Evolutionary conservation across 1,140 invertebrate genomes (phyloP).

Genomic region (Hylaeus anthracinus): DNA sequence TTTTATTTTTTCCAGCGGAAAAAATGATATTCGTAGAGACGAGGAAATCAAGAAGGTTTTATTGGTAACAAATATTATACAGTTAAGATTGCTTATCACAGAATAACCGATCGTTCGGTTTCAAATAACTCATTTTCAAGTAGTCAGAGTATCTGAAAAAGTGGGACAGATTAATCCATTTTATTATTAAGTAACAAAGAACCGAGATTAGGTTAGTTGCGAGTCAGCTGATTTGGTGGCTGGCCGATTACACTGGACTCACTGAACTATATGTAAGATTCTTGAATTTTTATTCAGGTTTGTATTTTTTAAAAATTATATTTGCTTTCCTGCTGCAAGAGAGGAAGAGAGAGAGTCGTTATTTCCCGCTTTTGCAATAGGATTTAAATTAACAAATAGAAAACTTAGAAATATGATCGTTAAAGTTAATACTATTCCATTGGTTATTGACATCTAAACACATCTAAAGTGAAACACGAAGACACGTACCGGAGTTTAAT

Average conservation of each 20-base stretch:
- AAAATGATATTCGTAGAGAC: too few relatives aligned
- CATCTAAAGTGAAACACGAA: neutral
- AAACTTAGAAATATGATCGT: neutral
- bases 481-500: neutral
- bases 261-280: neutral
- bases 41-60: neutral
- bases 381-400: conserved; percentile 13
- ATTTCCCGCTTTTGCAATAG: neutral
- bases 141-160: neutral
- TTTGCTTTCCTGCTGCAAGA: neutral
- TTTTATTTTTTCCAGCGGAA: neutral
- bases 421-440: neutral
- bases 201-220: conserved; percentile 10
- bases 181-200: conserved; percentile 1
- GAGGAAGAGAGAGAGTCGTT: neutral
- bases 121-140: conserved; percentile 1
- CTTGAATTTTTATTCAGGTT: conserved; percentile 32
- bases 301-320: conserved; percentile 13
- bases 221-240: conserved; percentile 11
- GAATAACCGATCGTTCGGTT: neutral
- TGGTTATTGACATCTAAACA: conserved; percentile 21
- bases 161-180: conserved; percentile 2
- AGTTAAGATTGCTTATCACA: neutral
- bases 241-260: neutral
- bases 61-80: neutral